A percentile compares a stretch with the other conserved stretches of the same genome.
phyloP scores from a whole-genome alignment of 2,113 vertebrate genomes.

The Deroptyus accipitrinus region DNA sequence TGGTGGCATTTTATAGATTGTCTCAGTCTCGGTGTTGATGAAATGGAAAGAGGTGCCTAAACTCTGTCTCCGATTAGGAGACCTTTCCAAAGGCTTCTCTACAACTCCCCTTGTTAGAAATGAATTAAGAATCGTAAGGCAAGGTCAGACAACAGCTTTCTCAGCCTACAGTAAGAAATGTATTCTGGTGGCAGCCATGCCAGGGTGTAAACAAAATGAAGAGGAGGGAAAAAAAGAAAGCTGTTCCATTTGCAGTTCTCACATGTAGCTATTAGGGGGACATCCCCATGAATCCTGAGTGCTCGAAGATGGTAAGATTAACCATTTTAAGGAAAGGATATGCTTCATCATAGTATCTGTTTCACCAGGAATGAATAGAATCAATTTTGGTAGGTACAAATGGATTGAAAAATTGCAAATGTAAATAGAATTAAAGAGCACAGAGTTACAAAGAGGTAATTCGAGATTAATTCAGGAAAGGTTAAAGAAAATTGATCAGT shows the following conservation, averaged over 20 bases:
- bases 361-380: not conserved
- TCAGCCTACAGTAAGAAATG: not conserved
- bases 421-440: not conserved
- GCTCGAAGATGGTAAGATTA: not conserved
- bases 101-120: not conserved
- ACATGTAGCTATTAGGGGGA: not conserved
- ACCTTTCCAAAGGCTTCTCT: not conserved
- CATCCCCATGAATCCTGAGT: not conserved
- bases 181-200: not conserved
- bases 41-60: not conserved
- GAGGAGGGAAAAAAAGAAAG: fast-evolving
- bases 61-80: not conserved
- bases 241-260: not conserved
- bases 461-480: not conserved
- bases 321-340: not conserved
- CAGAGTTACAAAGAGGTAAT: not conserved
- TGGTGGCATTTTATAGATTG: not conserved
- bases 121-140: not conserved
- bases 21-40: not conserved
- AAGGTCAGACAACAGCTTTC: slow-evolving; percentile 16
- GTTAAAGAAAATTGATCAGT: not conserved
- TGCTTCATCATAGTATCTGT: not conserved
- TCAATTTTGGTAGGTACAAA: not conserved
- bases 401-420: not conserved
- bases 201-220: not conserved